These are phyloP conservation scores for Caenorhabditis elegans DNA, from an alignment of 1,140 invertebrate species.

Conservation along the genomic window WBcel235 BX284604.4:5734501-5735000, in stretches of 20 bases:
- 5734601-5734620: too few relatives aligned
- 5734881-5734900: slow-evolving; percentile 21
- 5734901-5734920: slow-evolving; percentile 21
- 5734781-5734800: neutral
- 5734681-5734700: too few relatives aligned
- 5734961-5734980: neutral
- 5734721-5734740: too few relatives aligned
- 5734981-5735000: neutral
- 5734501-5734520: too few relatives aligned
- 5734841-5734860: neutral
- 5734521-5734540: too few relatives aligned
- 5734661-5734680: too few relatives aligned
- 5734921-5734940: neutral
- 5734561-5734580: too few relatives aligned
- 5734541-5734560: too few relatives aligned
- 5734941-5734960: slow-evolving; percentile 10
- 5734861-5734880: neutral
- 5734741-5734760: neutral
- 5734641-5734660: too few relatives aligned
- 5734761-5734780: neutral
- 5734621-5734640: too few relatives aligned
- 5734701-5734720: too few relatives aligned
- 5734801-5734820: neutral
- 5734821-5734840: neutral
- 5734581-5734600: too few relatives aligned